Evolutionary conservation across 2,797 vertebrate genomes (phyloP), one percentile per base, ranked within the genome.

Genomic region (Cyprinodon diabolis): DNA sequence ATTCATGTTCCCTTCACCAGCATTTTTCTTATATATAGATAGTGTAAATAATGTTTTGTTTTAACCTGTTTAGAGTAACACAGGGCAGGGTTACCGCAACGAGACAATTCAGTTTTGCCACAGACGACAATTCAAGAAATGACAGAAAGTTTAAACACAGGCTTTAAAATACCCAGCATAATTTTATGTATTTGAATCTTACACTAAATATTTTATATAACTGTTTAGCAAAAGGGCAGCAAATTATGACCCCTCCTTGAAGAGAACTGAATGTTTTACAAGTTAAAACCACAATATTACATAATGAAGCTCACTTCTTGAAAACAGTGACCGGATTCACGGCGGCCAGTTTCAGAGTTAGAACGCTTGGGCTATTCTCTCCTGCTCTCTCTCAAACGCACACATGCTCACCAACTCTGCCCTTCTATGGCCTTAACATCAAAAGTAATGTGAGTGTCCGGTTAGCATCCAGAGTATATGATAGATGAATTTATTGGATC

Each of bases 51-150:
- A 87, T 82, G 86, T 87, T 47, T 43, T 72, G 76, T 71, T 86
- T 81, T 49, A 90, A 92, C 87, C 84, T 91, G 89, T 91, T 91
- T 91, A 84, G 86, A 88, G 88, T 54, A 76, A 78, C 75, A 79
- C 74, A 74, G 87, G 91, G 90, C 71, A 86, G 89, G 78, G 89
- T 71, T 14, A 78, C 91, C 89, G 51, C 90, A 89, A 58, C 70
- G 68, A 75, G 78, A 89, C 90, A 88, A 90, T 90, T 83, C 81
- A 79, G 60, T 69, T 69, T 84, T 1, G 62, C 91, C 90, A 40
- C 89, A 90, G 70, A 19, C 70, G 79, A 81, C 84, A 85, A 80
- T 30, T 75, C 67, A 76, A 66, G n/a, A 76, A 86, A 79, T 15
- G 71, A 25, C 68, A 69, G 67, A 83, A 84, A 76, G 75, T 70